These are phyloP conservation scores for Rhinoderma darwinii DNA, from an alignment of 2,113 vertebrate species.

Conservation along the genomic window DNA sequence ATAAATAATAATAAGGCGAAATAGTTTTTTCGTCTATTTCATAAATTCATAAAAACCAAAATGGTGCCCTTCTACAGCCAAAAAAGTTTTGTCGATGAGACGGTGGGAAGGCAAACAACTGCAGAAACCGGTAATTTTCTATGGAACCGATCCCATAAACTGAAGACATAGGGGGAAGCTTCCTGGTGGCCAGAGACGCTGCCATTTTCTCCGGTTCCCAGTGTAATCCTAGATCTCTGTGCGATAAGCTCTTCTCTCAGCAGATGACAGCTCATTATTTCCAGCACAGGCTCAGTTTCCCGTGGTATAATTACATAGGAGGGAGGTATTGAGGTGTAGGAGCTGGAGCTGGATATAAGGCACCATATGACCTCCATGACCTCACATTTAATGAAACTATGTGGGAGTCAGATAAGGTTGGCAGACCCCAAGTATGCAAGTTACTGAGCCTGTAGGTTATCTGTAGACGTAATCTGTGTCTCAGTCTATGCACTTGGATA, in stretches of 20 bases:
- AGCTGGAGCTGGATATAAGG: neutral
- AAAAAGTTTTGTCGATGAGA: too few relatives aligned
- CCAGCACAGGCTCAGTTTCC: slow-evolving; percentile 50
- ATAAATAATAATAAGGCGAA: too few relatives aligned
- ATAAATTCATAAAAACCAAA: too few relatives aligned
- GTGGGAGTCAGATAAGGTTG: slow-evolving; percentile 27
- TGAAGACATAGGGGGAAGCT: neutral
- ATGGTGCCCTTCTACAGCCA: too few relatives aligned
- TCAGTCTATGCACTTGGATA: neutral
- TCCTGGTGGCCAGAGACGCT: neutral
- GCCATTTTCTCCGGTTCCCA: slow-evolving; percentile 31
- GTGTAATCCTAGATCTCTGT: slow-evolving; percentile 43
- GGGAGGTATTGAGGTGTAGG: slow-evolving; percentile 20
- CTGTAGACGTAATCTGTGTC: neutral
- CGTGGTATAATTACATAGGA: slow-evolving; percentile 44
- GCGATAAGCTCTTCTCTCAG: slow-evolving; percentile 46
- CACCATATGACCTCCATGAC: slow-evolving; percentile 36
- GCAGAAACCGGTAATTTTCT: too few relatives aligned
- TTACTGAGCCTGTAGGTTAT: slow-evolving; percentile 9
- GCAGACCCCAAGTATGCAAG: slow-evolving; percentile 15
- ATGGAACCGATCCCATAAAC: neutral
- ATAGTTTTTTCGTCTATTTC: too few relatives aligned
- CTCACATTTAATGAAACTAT: slow-evolving; percentile 44
- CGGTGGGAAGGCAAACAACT: too few relatives aligned
- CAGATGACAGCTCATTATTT: slow-evolving; percentile 53